Conservation (phyloP, 2,888 invertebrate species). For the Cerceris ruficornis region DNA sequence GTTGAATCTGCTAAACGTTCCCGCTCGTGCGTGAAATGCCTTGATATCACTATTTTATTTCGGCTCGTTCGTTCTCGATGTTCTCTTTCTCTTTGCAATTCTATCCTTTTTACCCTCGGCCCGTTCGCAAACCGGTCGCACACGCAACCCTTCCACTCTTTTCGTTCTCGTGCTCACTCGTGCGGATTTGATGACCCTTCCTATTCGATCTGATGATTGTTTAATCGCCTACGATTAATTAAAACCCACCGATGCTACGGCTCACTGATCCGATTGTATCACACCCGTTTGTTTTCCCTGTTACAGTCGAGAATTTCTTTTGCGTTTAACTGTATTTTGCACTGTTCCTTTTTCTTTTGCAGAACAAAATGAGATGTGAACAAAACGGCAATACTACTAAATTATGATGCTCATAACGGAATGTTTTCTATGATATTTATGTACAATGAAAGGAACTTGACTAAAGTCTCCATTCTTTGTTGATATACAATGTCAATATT, state of each 20-base stretch:
- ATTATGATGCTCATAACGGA: no score
- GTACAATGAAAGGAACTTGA: no score
- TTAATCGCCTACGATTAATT: slow-evolving; percentile 58
- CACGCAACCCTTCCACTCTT: slow-evolving; percentile 62
- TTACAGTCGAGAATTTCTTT: neutral
- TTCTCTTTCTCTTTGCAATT: slow-evolving; percentile 64
- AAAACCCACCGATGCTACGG: slow-evolving; percentile 26
- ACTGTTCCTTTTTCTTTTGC: neutral
- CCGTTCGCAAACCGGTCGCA: slow-evolving; percentile 40
- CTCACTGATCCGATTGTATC: slow-evolving; percentile 10
- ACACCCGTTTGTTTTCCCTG: neutral
- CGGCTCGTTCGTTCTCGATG: slow-evolving; percentile 72
- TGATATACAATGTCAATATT: no score
- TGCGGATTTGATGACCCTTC: slow-evolving; percentile 67
- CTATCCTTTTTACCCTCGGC: slow-evolving; percentile 69
- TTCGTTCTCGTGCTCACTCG: slow-evolving; percentile 54
- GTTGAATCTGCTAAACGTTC: slow-evolving; percentile 81
- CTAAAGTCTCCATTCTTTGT: no score
- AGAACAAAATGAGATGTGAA: no score
- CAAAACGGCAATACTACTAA: no score
- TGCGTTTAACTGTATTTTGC: neutral
- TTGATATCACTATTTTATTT: slow-evolving; percentile 82
- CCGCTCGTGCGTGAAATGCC: slow-evolving; percentile 82
- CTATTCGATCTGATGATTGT: slow-evolving; percentile 62
- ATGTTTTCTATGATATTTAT: no score